Evolutionary conservation across 2,888 invertebrate species (phyloP).

Genomic region (Ecdyonurus torrentis): DNA sequence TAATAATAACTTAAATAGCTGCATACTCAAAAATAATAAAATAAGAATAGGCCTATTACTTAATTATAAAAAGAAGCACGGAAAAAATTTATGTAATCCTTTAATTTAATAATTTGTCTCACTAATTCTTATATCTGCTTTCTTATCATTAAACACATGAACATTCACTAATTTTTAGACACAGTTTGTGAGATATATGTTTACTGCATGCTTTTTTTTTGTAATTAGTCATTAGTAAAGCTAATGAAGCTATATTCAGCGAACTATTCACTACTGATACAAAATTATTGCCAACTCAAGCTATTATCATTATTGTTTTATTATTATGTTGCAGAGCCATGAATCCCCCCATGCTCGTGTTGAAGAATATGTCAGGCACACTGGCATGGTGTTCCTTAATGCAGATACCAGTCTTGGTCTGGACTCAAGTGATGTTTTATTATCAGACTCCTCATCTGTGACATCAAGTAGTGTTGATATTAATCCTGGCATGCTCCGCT

Average conservation of each 20-base stretch:
- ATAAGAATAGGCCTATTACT: no score
- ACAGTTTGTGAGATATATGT: no score
- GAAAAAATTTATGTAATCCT: no score
- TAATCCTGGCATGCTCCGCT: constrained; percentile 18
- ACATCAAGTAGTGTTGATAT: constrained; percentile 25
- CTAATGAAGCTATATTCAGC: no score
- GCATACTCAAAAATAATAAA: no score
- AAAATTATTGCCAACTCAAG: not conserved
- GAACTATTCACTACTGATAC: no score
- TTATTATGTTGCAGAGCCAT: not conserved
- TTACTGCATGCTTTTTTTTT: no score
- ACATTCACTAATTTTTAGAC: no score
- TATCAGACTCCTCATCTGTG: not conserved
- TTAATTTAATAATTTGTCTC: no score
- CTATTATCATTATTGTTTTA: not conserved
- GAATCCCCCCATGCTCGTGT: constrained; percentile 30
- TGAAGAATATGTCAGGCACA: constrained; percentile 34
- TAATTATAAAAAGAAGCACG: no score
- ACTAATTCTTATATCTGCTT: no score
- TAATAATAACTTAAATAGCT: no score
- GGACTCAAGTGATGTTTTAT: not conserved
- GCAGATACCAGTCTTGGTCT: constrained; percentile 24
- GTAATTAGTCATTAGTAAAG: not conserved
- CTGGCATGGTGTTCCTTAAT: not conserved
- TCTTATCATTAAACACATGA: not conserved